Evolutionary conservation across 2,113 vertebrate species (phyloP).

Genomic region (Mesocricetus auratus): DNA sequence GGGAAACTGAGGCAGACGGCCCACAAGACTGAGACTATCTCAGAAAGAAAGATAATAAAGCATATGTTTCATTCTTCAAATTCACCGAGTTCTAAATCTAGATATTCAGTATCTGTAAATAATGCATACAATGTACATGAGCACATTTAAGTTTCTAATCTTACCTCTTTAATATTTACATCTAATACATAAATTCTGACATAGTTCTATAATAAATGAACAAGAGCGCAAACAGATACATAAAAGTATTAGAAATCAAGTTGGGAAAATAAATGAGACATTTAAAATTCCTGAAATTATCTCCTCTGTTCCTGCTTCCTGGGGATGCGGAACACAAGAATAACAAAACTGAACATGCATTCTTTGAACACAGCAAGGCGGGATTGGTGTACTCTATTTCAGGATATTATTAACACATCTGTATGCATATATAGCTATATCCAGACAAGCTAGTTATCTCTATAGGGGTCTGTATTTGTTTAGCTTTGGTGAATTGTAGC

Average conservation of each 20-base stretch:
- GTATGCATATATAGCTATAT: neutral
- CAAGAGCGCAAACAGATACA: conserved; percentile 16
- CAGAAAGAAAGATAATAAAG: neutral
- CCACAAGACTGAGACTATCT: neutral
- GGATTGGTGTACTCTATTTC: neutral
- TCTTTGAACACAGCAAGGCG: neutral
- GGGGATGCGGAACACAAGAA: neutral
- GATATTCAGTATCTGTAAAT: conserved; percentile 37
- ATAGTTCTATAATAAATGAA: neutral
- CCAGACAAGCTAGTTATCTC: neutral
- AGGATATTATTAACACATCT: neutral
- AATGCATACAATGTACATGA: neutral
- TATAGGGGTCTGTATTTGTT: neutral
- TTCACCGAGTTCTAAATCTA: conserved; percentile 1
- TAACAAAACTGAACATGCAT: neutral
- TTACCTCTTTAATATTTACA: conserved; percentile 12
- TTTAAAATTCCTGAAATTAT: conserved; percentile 25
- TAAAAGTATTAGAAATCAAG: conserved; percentile 12
- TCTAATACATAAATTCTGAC: neutral
- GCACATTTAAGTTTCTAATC: conserved; percentile 11
- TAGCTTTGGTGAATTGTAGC: neutral
- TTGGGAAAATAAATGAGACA: conserved; percentile 38
- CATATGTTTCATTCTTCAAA: neutral
- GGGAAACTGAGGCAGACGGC: neutral
- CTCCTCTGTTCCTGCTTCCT: neutral